Percentiles rank a stretch among this genome's conserved stretches.
Conservation (phyloP, 2,888 invertebrate species). For the Cremastinae sp. region DNA sequence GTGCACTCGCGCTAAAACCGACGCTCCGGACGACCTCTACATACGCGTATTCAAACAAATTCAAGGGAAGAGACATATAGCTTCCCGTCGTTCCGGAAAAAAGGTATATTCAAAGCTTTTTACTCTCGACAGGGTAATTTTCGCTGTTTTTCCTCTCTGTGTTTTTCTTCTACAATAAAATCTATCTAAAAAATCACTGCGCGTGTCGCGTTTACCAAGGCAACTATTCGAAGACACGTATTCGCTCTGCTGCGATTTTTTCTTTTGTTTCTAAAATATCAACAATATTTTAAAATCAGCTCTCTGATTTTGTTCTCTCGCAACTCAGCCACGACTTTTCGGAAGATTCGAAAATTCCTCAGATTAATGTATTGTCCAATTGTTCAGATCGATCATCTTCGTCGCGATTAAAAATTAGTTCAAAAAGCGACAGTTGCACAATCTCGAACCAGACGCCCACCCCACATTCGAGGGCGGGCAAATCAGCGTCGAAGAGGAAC, state of each 20-base stretch:
- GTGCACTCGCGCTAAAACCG: background rate
- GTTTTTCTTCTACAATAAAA: conserved; percentile 31
- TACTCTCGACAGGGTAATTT: conserved; percentile 4
- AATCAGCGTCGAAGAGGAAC: background rate
- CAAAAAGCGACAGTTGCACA: conserved; percentile 14
- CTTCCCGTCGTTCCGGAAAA: conserved; percentile 38
- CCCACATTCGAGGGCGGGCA: conserved; percentile 6
- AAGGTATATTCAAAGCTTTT: conserved; percentile 41
- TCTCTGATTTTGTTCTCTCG: conserved; percentile 1
- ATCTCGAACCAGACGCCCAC: conserved; percentile 6
- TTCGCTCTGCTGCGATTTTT: conserved; percentile 52
- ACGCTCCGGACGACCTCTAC: background rate
- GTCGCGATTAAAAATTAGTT: conserved; percentile 18
- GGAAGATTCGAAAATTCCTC: conserved; percentile 12
- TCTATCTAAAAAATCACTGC: conserved; percentile 58
- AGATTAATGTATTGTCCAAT: background rate
- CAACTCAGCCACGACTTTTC: conserved; percentile 14
- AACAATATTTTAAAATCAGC: conserved; percentile 9
- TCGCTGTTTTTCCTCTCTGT: background rate
- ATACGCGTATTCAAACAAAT: background rate
- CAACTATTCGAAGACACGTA: conserved; percentile 74
- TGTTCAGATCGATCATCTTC: conserved; percentile 16
- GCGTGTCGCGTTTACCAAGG: conserved; percentile 68
- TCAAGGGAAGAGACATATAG: no score
- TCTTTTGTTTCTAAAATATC: background rate